phyloP scores from a whole-genome alignment of 1,140 invertebrate species.

The Dryas iulia region DNA sequence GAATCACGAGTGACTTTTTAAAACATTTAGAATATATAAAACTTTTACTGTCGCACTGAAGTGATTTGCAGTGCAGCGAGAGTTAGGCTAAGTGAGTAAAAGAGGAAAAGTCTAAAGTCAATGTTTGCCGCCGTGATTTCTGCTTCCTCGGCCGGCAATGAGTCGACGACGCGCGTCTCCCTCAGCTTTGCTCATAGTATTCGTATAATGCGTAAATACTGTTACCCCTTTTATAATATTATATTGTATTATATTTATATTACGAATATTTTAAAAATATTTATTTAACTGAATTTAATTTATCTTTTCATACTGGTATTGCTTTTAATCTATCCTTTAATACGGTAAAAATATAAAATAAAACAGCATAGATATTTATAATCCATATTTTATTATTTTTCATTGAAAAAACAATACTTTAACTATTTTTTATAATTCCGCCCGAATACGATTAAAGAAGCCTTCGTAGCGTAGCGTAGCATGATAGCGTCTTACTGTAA shows the following conservation, averaged over 20 bases:
- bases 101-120: slow-evolving; percentile 75
- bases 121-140: slow-evolving; percentile 77
- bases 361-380: no score
- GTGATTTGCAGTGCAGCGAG: slow-evolving; percentile 65
- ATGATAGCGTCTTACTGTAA: no score
- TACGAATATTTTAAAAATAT: neutral
- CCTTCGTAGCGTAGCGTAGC: no score
- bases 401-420: no score
- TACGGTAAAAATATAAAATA: no score
- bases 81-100: slow-evolving; percentile 75
- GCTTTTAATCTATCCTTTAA: no score
- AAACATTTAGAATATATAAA: slow-evolving; percentile 70
- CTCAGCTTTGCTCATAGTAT: neutral
- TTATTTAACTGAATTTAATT: no score
- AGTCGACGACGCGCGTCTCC: slow-evolving; percentile 45
- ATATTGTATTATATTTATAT: neutral
- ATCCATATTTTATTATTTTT: no score
- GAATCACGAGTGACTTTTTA: slow-evolving; percentile 54
- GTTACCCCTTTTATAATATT: neutral
- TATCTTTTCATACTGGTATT: no score
- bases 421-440: no score
- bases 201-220: neutral
- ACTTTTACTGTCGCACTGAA: slow-evolving; percentile 60
- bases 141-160: slow-evolving; percentile 48
- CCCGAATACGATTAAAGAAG: no score